phyloP scores from a whole-genome alignment of 2,888 invertebrate genomes.

The Strigamia transsilvanica region DNA sequence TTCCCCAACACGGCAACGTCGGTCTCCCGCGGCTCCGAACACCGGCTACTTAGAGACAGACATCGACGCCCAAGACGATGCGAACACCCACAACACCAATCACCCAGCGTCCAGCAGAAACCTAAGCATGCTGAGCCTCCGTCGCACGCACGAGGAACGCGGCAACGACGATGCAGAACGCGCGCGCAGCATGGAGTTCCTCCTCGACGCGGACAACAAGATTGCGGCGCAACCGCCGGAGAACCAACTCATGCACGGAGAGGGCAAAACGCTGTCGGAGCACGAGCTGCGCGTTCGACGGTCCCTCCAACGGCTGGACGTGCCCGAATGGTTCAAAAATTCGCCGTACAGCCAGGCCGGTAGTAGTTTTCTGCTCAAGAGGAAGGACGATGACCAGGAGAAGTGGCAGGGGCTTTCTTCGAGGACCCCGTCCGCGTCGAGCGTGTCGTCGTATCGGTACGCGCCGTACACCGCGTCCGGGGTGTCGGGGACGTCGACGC shows the following conservation, averaged over 20 bases:
- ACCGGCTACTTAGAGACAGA: conserved; percentile 80
- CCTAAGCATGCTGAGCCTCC: conserved; percentile 56
- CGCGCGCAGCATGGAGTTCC: conserved; percentile 91
- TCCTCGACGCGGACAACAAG: conserved; percentile 91
- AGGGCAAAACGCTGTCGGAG: conserved; percentile 82
- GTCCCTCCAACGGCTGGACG: conserved; percentile 90
- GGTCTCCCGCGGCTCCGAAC: conserved; percentile 64
- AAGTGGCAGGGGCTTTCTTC: conserved; percentile 53
- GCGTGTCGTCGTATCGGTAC: background rate
- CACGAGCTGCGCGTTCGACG: conserved; percentile 93
- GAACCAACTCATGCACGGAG: conserved; percentile 75
- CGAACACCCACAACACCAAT: too few relatives aligned
- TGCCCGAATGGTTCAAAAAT: conserved; percentile 93
- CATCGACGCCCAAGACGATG: conserved; percentile 72
- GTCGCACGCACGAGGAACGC: conserved; percentile 54
- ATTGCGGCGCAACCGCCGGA: conserved; percentile 89
- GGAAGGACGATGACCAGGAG: conserved; percentile 3
- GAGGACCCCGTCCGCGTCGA: conserved; percentile 55
- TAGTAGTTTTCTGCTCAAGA: conserved; percentile 52
- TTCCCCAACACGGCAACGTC: background rate
- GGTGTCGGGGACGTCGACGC: background rate
- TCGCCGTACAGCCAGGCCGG: conserved; percentile 68
- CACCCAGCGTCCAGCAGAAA: conserved; percentile 40
- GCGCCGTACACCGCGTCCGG: background rate
- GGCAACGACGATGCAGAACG: conserved; percentile 58